Conservation (phyloP, 2,113 vertebrate genomes). For the Astur gentilis region DNA sequence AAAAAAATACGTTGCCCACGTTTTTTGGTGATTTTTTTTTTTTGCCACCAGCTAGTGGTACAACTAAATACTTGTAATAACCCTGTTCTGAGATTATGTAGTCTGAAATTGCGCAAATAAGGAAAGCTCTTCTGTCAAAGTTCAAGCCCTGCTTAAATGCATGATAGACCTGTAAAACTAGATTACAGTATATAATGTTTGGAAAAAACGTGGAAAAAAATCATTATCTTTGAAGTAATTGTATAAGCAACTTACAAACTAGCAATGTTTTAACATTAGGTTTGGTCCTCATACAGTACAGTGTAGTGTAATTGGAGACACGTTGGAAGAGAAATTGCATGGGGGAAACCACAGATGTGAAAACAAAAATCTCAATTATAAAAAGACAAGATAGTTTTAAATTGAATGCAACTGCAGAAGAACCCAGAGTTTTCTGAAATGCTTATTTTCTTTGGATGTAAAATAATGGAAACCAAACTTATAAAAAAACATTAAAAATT, state of each 20-base stretch:
- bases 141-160: constrained; percentile 65
- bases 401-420: constrained; percentile 32
- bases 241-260: not conserved
- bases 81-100: constrained; percentile 54
- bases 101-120: constrained; percentile 60
- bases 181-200: constrained; percentile 48
- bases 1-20: constrained; percentile 41
- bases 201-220: constrained; percentile 26
- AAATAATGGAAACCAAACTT: constrained; percentile 35
- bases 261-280: not conserved
- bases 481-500: not conserved
- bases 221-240: constrained; percentile 21
- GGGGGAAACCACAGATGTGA: constrained; percentile 26
- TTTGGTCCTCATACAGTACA: constrained; percentile 1
- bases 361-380: constrained; percentile 14
- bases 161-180: constrained; percentile 64
- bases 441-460: not conserved
- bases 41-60: constrained; percentile 58
- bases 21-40: constrained; percentile 46
- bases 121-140: constrained; percentile 62
- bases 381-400: constrained; percentile 17
- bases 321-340: constrained; percentile 11
- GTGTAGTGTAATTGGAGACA: not conserved
- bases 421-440: not conserved
- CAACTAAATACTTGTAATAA: constrained; percentile 53